phyloP scores from a whole-genome alignment of 1,140 invertebrate species.

The Bombus terrestris region DNA sequence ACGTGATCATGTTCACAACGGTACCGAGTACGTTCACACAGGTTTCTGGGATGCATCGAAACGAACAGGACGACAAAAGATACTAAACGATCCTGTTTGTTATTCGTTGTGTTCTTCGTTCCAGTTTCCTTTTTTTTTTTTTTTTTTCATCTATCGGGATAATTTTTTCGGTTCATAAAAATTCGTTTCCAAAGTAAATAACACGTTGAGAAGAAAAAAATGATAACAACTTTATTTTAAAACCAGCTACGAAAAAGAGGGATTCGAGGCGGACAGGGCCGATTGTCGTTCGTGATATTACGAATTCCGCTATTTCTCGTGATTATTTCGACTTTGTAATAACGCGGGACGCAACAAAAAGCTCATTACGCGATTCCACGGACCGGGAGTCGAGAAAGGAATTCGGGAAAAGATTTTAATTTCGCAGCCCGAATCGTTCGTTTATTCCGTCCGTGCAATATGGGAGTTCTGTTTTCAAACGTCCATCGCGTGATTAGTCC shows the following conservation, averaged over 20 bases:
- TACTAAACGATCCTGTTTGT: not conserved
- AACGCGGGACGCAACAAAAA: not conserved
- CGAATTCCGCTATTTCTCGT: not conserved
- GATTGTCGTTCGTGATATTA: not conserved
- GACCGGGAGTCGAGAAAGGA: not conserved
- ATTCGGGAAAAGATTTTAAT: conserved; percentile 31
- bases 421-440: not conserved
- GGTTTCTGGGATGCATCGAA: not conserved
- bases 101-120: not conserved
- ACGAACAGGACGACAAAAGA: not conserved
- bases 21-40: conserved; percentile 14
- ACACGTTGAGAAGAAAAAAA: not conserved
- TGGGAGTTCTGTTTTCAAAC: not conserved
- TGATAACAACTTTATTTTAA: not conserved
- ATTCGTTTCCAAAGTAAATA: not conserved
- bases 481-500: conserved; percentile 4
- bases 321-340: conserved; percentile 7
- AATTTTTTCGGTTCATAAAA: not conserved
- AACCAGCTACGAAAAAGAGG: not conserved
- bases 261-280: too few relatives aligned
- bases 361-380: conserved; percentile 21
- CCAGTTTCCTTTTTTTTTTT: not conserved
- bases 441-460: conserved; percentile 9
- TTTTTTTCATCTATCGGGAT: not conserved
- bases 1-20: conserved; percentile 8